phyloP scores from a whole-genome alignment of 2,888 invertebrate genomes.

The Pyralis farinalis region DNA sequence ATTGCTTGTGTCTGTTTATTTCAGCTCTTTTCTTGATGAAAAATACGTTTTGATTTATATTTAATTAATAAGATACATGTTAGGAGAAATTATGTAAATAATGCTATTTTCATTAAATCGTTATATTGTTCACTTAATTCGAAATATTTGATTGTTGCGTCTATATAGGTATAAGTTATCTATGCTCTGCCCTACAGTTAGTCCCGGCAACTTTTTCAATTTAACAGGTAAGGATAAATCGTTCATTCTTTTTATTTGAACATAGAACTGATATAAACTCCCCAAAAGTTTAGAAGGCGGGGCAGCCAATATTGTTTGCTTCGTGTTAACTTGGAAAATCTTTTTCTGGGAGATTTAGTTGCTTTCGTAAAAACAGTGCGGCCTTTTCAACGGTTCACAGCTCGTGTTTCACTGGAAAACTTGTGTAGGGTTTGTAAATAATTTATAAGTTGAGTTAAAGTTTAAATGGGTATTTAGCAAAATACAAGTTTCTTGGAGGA shows the following conservation, averaged over 20 bases:
- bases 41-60: too few relatives aligned
- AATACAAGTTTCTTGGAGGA: too few relatives aligned
- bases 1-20: too few relatives aligned
- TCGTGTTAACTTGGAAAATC: slow-evolving; percentile 57
- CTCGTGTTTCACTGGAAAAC: slow-evolving; percentile 2
- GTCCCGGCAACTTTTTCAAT: slow-evolving; percentile 79
- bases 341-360: slow-evolving; percentile 37
- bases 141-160: neutral
- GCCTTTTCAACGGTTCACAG: neutral
- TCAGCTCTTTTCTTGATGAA: too few relatives aligned
- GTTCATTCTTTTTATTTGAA: slow-evolving; percentile 79
- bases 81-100: too few relatives aligned
- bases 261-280: slow-evolving; percentile 76
- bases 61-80: too few relatives aligned
- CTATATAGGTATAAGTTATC: neutral
- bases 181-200: slow-evolving; percentile 54
- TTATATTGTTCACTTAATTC: too few relatives aligned
- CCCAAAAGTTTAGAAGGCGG: slow-evolving; percentile 52
- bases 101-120: too few relatives aligned
- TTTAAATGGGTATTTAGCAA: too few relatives aligned
- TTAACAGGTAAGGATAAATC: slow-evolving; percentile 80
- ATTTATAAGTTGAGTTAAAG: slow-evolving; percentile 22
- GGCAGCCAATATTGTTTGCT: slow-evolving; percentile 56
- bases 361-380: slow-evolving; percentile 4
- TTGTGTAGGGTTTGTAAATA: slow-evolving; percentile 1